Evolutionary conservation across 2,797 vertebrate genomes (phyloP).

Genomic region (Parotocinclus haroldoi): DNA sequence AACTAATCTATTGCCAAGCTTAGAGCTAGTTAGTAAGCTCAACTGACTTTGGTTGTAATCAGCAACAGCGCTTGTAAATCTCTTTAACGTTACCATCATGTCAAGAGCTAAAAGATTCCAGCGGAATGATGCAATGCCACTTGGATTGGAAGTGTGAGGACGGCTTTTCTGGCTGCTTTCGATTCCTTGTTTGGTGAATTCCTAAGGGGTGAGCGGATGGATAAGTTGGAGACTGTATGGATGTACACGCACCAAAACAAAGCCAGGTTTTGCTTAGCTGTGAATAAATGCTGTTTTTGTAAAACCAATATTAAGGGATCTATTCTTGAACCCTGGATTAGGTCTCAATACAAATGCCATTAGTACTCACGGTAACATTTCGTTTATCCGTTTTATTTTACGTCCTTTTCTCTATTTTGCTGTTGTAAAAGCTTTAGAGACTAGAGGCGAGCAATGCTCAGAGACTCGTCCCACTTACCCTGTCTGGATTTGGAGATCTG

Average conservation of each 20-base stretch:
- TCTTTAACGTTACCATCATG: background rate
- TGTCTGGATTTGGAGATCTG: too few species aligned
- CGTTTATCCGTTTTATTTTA: too few species aligned
- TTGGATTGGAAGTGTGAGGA: slow-evolving; percentile 18
- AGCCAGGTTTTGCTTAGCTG: background rate
- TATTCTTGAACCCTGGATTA: too few species aligned
- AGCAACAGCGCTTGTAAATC: background rate
- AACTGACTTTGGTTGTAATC: background rate
- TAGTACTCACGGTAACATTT: too few species aligned
- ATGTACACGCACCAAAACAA: slow-evolving; percentile 48
- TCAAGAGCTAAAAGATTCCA: slow-evolving; percentile 6
- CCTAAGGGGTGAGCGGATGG: slow-evolving; percentile 34
- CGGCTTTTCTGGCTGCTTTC: slow-evolving; percentile 11
- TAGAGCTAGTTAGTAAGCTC: too few species aligned
- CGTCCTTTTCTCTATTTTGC: too few species aligned
- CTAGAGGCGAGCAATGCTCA: too few species aligned
- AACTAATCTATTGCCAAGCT: too few species aligned
- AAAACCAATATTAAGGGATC: background rate
- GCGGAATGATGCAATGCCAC: slow-evolving; percentile 8
- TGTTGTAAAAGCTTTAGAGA: too few species aligned
- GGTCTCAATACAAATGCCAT: too few species aligned
- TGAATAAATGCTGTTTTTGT: background rate
- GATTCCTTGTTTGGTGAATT: slow-evolving; percentile 70
- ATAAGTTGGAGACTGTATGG: slow-evolving; percentile 32
- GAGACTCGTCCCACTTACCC: too few species aligned